Base-by-base conservation (phyloP, 2,888 invertebrate species). In the Amphipyra tragopoginis region DNA sequence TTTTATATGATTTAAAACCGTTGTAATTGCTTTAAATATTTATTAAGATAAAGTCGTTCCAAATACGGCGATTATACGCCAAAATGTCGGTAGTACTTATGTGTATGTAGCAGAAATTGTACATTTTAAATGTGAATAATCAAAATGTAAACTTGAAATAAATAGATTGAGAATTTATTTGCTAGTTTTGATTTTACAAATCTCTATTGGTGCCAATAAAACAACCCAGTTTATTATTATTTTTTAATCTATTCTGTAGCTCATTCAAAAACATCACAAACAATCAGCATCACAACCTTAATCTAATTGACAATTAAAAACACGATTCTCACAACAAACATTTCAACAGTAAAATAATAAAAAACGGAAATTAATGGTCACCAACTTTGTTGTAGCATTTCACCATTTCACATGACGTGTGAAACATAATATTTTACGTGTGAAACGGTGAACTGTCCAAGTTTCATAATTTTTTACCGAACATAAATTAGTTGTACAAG, bases 141-240 rank as follows among this genome's bases (percentile, higher is more conserved):
- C 72, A 71, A 72, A 77, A 66, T 75, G 71, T 82, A 76, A 81
- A 82, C 59, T 65, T 75, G 67, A 79, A 83, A 81, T 83, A 83
- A 83, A 81, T 83, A 80, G 75, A 75, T 79, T 77, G 77, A 75
- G 61, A 75, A 70, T 71, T 68, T 49, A 45, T 53, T 29, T 29
- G 13, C 6, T 3, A 3, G 8, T 34, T 33, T 9, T 3, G 5
- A 21, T 10, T 33, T 21, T 21, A 21, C 21, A 21, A 21, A 3
- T 21, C 21, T 21, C 21, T 21, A 21, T 21, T 21, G 21, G 21
- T 21, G 21, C 3, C 21, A 49, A 56, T 36, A 72, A 66, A 58
- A 60, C 21, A 13, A 40, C 7, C 0, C 2, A 21, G 13, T 1
- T 7, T n/a, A 29, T 5, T 9, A 39, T 40, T 43, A 42, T 42